These are phyloP conservation scores for Xyrauchen texanus DNA, from an alignment of 2,113 vertebrate genomes.

Conservation along the genomic window DNA sequence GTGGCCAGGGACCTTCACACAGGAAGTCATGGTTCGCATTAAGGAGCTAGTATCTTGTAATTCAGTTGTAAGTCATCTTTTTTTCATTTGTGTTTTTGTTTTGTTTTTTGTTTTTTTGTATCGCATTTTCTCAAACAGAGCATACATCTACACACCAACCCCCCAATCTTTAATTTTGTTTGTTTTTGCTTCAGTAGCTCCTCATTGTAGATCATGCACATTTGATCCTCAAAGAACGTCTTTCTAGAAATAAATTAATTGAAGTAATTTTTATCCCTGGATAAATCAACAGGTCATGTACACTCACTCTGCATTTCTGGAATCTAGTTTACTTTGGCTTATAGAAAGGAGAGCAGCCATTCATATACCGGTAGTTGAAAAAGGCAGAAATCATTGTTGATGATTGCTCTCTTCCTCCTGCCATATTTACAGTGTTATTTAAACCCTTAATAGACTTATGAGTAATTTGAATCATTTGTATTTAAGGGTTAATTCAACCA, in stretches of 20 bases:
- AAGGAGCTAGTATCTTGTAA: slow-evolving; percentile 92
- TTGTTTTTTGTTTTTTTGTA: slow-evolving; percentile 50
- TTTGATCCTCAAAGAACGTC: neutral
- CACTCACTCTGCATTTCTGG: neutral
- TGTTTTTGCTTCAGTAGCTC: slow-evolving; percentile 5
- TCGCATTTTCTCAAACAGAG: slow-evolving; percentile 31
- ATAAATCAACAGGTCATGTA: neutral
- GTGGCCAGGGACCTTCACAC: slow-evolving; percentile 94
- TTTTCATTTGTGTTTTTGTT: neutral
- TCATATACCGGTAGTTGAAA: too few relatives aligned
- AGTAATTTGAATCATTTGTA: neutral
- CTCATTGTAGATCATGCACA: slow-evolving; percentile 40
- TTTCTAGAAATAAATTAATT: neutral
- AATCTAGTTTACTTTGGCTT: neutral
- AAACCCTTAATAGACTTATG: neutral
- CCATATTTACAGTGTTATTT: neutral
- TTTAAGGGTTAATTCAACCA: too few relatives aligned
- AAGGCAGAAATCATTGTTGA: too few relatives aligned
- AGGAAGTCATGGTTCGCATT: slow-evolving; percentile 96
- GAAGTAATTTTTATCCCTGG: neutral
- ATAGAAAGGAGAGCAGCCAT: neutral
- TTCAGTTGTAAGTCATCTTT: slow-evolving; percentile 81
- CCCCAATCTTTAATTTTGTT: slow-evolving; percentile 23
- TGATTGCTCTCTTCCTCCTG: too few relatives aligned
- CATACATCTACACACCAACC: slow-evolving; percentile 15